Evolutionary conservation across 1,140 invertebrate species (phyloP).

Genomic region (Procambarus clarkii): DNA sequence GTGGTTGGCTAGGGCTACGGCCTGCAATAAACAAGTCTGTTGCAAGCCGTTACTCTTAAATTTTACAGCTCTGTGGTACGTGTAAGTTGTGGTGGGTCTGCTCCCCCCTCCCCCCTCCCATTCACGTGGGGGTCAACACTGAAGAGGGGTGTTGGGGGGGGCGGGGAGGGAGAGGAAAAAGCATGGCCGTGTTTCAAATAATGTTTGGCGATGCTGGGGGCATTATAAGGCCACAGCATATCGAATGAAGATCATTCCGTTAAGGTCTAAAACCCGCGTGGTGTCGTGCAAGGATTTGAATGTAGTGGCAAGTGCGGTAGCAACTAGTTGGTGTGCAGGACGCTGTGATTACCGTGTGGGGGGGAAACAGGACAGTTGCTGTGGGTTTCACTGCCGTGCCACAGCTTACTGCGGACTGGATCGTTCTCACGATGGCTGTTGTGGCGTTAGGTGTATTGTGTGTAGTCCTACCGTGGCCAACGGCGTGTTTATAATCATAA

Average conservation of each 20-base stretch:
- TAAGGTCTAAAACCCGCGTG: not conserved
- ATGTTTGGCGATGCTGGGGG: not conserved
- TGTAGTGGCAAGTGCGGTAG: not conserved
- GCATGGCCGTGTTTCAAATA: not conserved
- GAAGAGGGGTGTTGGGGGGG: not conserved
- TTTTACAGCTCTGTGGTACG: not conserved
- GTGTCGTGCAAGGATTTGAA: not conserved
- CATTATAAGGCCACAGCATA: not conserved
- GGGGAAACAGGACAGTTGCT: too few species aligned
- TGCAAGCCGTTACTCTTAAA: not conserved
- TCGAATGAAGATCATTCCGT: not conserved
- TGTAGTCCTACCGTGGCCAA: too few species aligned
- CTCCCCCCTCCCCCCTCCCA: not conserved
- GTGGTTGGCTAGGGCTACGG: conserved; percentile 13
- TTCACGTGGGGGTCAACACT: not conserved
- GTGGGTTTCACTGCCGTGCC: too few species aligned
- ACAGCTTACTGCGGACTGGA: too few species aligned
- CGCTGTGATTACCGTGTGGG: too few species aligned
- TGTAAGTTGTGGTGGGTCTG: not conserved
- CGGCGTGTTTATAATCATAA: too few species aligned
- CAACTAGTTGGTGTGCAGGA: too few species aligned
- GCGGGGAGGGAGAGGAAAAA: not conserved
- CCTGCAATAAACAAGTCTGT: not conserved
- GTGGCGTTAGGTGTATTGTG: too few species aligned
- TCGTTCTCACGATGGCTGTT: too few species aligned